A percentile compares a stretch with the other conserved stretches of the same genome.
phyloP scores from a whole-genome alignment of 2,113 vertebrate genomes.

The Nerophis lumbriciformis region DNA sequence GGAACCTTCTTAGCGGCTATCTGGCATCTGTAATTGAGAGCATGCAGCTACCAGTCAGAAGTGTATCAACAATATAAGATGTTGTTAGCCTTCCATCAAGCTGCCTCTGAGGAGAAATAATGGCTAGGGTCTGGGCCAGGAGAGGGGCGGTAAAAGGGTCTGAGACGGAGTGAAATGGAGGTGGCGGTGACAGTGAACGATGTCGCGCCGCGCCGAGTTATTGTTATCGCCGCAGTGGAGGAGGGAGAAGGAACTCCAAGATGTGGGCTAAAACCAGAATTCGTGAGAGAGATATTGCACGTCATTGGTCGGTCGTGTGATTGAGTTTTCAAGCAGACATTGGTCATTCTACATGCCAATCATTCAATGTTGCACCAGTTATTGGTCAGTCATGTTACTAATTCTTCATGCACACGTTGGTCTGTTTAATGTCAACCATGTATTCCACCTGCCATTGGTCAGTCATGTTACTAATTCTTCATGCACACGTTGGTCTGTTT shows the following conservation, averaged over 20 bases:
- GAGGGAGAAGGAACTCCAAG: slow-evolving; percentile 11
- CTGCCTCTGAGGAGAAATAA: slow-evolving; percentile 71
- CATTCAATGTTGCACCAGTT: not conserved
- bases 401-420: not conserved
- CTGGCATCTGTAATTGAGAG: slow-evolving; percentile 72
- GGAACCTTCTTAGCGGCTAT: slow-evolving; percentile 76
- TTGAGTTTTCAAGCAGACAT: not conserved
- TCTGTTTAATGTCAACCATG: not conserved
- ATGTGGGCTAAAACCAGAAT: slow-evolving; percentile 1
- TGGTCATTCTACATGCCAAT: not conserved
- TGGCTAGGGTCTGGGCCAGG: slow-evolving; percentile 62
- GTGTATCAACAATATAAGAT: slow-evolving; percentile 74
- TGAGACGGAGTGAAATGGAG: slow-evolving; percentile 46
- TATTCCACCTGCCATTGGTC: not conserved
- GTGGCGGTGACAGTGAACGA: slow-evolving; percentile 62
- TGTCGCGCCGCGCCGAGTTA: slow-evolving; percentile 55
- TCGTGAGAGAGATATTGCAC: not conserved
- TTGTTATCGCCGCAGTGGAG: slow-evolving; percentile 45
- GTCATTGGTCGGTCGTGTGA: not conserved
- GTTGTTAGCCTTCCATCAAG: slow-evolving; percentile 74
- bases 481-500: too few relatives aligned
- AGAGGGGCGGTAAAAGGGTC: slow-evolving; percentile 33
- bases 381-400: not conserved
- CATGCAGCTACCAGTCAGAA: slow-evolving; percentile 65
- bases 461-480: not conserved